Conservation (phyloP, 2,888 invertebrate species). For the Lysandra coridon region DNA sequence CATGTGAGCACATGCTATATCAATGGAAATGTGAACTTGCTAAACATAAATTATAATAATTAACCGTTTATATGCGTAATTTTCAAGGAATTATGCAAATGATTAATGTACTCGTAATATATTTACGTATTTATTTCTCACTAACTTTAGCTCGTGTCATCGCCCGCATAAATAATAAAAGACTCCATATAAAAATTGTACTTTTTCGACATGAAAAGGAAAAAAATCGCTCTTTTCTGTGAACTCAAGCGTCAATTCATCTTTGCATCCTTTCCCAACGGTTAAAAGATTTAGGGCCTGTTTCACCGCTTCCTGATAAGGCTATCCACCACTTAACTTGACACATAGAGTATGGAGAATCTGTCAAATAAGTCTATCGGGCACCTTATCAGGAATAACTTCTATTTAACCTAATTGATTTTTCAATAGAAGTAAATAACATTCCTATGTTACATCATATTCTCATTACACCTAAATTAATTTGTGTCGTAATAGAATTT, state of each 20-base stretch:
- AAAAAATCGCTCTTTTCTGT: too few species aligned
- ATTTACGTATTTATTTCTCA: background rate
- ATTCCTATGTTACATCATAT: background rate
- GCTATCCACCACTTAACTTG: too few species aligned
- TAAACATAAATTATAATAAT: conserved; percentile 25
- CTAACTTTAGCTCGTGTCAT: background rate
- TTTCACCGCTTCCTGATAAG: too few species aligned
- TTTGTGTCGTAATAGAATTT: conserved; percentile 22
- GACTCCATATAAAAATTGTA: too few species aligned
- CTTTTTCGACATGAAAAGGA: too few species aligned
- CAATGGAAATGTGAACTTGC: conserved; percentile 28
- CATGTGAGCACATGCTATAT: conserved; percentile 38
- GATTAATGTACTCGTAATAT: conserved; percentile 1
- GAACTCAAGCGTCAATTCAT: background rate
- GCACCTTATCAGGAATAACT: too few species aligned
- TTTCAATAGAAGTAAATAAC: background rate
- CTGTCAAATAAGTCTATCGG: too few species aligned
- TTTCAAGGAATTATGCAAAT: conserved; percentile 3
- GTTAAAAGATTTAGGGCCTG: background rate
- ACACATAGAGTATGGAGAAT: too few species aligned
- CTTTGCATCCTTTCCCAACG: background rate
- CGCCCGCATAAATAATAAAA: too few species aligned
- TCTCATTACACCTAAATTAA: conserved; percentile 13
- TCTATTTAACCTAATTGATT: background rate
- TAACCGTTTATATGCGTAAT: conserved; percentile 17